A percentile compares a stretch with the other conserved stretches of the same genome.
These are phyloP conservation scores for Plagodis pulveraria DNA, from an alignment of 2,888 invertebrate genomes.

Conservation along the genomic window DNA sequence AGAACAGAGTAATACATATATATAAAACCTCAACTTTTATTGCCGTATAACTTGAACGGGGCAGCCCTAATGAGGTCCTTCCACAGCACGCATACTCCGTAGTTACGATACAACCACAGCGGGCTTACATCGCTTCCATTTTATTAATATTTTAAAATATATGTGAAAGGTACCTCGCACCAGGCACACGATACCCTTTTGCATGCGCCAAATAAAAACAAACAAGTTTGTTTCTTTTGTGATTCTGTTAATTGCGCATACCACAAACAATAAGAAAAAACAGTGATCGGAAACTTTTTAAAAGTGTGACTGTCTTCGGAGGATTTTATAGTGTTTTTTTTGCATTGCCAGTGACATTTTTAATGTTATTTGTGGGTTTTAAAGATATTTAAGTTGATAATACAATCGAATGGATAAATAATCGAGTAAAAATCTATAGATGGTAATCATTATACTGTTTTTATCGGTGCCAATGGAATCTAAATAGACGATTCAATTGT, in stretches of 20 bases:
- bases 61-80: slow-evolving; percentile 17
- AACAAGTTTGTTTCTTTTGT: slow-evolving; percentile 3
- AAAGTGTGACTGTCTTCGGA: neutral
- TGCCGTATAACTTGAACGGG: neutral
- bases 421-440: too few relatives aligned
- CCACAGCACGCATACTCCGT: slow-evolving; percentile 18
- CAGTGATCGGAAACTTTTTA: neutral
- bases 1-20: too few relatives aligned
- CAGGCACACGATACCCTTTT: neutral
- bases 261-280: neutral
- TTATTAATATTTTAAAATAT: neutral
- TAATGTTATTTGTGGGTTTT: neutral
- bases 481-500: slow-evolving; percentile 17
- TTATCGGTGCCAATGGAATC: slow-evolving; percentile 12
- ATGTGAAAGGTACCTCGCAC: too few relatives aligned
- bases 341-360: slow-evolving; percentile 5
- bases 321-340: neutral
- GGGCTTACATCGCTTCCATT: slow-evolving; percentile 14
- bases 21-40: neutral
- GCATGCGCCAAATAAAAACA: neutral
- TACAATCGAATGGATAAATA: too few relatives aligned
- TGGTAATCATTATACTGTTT: slow-evolving; percentile 5
- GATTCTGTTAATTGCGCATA: neutral
- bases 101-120: slow-evolving; percentile 14
- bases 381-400: too few relatives aligned